A percentile compares a stretch with the other conserved stretches of the same genome.
These are phyloP conservation scores for Drosophila formosana DNA, from an alignment of 2,888 invertebrate species.

Conservation along the genomic window DNA sequence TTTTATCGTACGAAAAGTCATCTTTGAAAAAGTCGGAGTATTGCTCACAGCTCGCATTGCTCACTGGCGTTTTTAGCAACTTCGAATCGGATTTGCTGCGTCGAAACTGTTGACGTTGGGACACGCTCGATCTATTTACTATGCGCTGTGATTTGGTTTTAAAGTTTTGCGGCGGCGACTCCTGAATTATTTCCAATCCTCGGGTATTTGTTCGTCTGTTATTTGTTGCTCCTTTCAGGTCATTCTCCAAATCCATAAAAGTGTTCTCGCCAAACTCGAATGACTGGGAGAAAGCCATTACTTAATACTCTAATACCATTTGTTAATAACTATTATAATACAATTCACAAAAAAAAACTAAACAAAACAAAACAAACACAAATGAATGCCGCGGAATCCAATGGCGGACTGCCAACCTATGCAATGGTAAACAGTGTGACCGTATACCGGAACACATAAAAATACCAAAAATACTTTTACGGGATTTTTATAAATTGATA, in stretches of 20 bases:
- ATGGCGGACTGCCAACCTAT: constrained; percentile 31
- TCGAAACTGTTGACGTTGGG: constrained; percentile 38
- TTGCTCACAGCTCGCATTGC: constrained; percentile 44
- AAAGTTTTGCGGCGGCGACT: constrained; percentile 77
- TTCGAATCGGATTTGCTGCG: constrained; percentile 53
- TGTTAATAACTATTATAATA: constrained; percentile 8
- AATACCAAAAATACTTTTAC: too few relatives aligned
- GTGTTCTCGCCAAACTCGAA: constrained; percentile 83
- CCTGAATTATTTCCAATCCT: constrained; percentile 73
- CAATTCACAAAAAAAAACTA: constrained; percentile 12
- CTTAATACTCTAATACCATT: neutral
- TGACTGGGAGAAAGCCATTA: constrained; percentile 84
- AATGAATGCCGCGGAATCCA: constrained; percentile 31
- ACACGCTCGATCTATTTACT: constrained; percentile 21
- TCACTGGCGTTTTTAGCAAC: constrained; percentile 8
- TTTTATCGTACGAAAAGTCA: constrained; percentile 67
- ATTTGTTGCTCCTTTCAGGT: constrained; percentile 57
- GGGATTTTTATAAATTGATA: too few relatives aligned
- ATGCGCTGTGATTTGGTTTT: constrained; percentile 28
- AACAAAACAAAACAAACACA: constrained; percentile 25
- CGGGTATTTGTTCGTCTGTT: constrained; percentile 21
- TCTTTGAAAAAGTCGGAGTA: constrained; percentile 81
- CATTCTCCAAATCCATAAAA: constrained; percentile 80
- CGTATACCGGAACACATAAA: neutral
- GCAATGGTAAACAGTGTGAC: neutral